phyloP scores from a whole-genome alignment of 2,888 invertebrate species.

The Sabellastarte sp. region DNA sequence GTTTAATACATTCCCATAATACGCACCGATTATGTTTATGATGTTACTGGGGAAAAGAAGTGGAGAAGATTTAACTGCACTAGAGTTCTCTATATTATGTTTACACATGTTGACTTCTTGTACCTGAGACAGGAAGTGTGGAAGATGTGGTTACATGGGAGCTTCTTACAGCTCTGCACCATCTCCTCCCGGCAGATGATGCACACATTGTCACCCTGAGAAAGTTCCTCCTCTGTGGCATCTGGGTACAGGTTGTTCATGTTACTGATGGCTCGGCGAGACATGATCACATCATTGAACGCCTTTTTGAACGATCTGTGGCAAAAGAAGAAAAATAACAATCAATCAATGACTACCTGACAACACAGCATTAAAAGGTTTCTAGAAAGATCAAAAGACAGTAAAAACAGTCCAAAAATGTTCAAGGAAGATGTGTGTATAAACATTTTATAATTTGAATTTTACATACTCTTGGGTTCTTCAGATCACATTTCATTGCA shows the following conservation, averaged over 20 bases:
- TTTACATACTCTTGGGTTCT: no score
- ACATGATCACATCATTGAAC: conserved; percentile 83
- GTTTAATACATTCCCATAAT: no score
- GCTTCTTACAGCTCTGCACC: conserved; percentile 76
- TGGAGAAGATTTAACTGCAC: no score
- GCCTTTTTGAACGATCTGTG: conserved; percentile 93
- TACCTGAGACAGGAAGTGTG: conserved; percentile 83
- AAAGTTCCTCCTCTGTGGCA: conserved; percentile 87
- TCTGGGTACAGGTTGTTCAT: conserved; percentile 94
- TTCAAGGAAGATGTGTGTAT: background rate
- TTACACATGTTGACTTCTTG: no score
- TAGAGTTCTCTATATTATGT: no score
- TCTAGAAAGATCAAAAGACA: no score
- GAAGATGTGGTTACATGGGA: conserved; percentile 99
- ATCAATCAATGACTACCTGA: no score
- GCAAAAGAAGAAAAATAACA: conserved; percentile 11
- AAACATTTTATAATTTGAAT: no score
- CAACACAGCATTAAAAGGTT: no score
- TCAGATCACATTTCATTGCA: no score
- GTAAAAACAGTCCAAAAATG: background rate
- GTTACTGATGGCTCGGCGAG: conserved; percentile 91
- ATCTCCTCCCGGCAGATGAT: conserved; percentile 95
- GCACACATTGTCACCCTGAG: conserved; percentile 88
- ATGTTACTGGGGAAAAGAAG: no score
- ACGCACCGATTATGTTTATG: no score